phyloP scores from a whole-genome alignment of 2,797 vertebrate species.

The Poliocrania exsul region DNA sequence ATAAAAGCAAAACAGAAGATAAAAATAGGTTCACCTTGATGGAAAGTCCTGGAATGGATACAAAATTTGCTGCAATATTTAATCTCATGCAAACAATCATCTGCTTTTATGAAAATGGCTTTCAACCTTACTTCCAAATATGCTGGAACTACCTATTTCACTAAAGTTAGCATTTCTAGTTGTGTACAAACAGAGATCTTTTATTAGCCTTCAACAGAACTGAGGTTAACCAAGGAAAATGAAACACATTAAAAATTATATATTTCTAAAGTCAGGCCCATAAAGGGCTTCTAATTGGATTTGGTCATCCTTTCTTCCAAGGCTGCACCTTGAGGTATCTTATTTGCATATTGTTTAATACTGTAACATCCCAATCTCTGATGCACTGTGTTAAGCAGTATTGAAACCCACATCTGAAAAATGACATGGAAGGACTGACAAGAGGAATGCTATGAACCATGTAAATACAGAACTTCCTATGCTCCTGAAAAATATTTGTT shows the following conservation, averaged over 20 bases:
- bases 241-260: background rate
- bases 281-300: background rate
- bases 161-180: background rate
- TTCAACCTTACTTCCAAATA: background rate
- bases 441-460: background rate
- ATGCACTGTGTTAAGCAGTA: background rate
- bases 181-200: background rate
- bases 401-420: background rate
- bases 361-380: background rate
- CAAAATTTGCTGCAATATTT: background rate
- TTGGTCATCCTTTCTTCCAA: background rate
- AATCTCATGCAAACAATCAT: background rate
- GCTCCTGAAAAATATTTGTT: background rate
- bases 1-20: background rate
- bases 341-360: background rate
- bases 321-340: background rate
- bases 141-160: background rate
- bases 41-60: background rate
- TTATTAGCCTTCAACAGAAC: background rate
- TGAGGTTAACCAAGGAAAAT: background rate
- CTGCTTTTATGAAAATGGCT: background rate
- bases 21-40: constrained; percentile 4
- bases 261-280: background rate
- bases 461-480: background rate
- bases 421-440: background rate